Conservation (phyloP, 2,888 invertebrate species). For the Drosophila cognata region DNA sequence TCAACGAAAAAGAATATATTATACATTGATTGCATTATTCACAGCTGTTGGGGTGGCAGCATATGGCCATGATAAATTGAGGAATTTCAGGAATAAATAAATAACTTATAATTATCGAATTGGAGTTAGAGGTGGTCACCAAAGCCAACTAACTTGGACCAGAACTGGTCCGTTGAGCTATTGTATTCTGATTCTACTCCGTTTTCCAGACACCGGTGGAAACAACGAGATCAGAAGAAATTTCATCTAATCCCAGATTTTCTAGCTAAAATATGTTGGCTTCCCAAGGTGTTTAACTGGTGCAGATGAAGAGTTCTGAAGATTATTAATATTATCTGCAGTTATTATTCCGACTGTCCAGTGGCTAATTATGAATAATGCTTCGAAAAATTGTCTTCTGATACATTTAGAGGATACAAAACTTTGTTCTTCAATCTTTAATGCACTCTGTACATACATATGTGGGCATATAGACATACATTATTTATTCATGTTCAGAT, state of each 20-base stretch:
- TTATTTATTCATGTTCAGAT: neutral
- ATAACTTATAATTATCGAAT: neutral
- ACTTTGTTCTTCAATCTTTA: neutral
- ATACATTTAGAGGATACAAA: neutral
- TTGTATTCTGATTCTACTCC: no score
- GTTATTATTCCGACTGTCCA: neutral
- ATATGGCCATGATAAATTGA: neutral
- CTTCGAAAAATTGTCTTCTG: neutral
- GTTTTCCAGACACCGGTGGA: neutral
- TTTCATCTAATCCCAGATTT: neutral
- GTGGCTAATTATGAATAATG: neutral
- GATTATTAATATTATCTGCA: neutral
- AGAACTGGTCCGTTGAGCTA: no score
- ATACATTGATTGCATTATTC: neutral
- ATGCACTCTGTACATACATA: rapidly evolving
- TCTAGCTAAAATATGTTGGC: neutral
- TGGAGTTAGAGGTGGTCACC: neutral
- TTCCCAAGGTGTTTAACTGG: neutral
- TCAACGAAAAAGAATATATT: neutral
- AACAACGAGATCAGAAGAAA: neutral
- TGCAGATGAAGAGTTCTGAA: neutral
- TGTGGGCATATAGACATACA: neutral
- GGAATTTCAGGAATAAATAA: neutral
- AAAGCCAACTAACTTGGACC: no score
- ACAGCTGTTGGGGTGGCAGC: neutral